Conservation (phyloP, 2,797 vertebrate genomes). For the Peromyscus aztecus region DNA sequence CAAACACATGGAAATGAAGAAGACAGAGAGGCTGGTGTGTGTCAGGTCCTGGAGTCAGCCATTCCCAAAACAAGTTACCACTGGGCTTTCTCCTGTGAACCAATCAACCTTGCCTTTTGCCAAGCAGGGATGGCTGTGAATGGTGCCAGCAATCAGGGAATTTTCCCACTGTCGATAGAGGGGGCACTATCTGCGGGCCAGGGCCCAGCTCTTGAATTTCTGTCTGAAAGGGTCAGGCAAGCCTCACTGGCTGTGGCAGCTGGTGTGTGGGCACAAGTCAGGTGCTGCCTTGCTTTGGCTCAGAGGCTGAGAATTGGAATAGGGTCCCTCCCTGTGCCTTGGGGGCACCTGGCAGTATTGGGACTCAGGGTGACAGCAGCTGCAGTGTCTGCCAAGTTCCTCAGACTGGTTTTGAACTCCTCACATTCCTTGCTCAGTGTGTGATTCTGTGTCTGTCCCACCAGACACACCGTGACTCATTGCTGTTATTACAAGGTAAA, state of each 20-base stretch:
- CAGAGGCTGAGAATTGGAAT: not conserved
- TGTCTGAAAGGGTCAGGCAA: too few species aligned
- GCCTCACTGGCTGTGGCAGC: not conserved
- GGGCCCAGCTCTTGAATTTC: not conserved
- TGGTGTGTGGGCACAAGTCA: not conserved
- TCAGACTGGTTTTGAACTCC: not conserved
- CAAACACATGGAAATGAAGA: not conserved
- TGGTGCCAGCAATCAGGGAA: not conserved
- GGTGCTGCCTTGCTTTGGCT: not conserved
- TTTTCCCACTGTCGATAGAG: not conserved
- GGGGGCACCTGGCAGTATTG: not conserved
- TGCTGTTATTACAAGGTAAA: not conserved
- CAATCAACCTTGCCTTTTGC: not conserved
- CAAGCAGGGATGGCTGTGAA: not conserved
- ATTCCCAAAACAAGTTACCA: not conserved
- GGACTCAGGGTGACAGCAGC: not conserved
- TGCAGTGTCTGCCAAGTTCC: not conserved
- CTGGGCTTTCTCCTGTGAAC: rapidly evolving
- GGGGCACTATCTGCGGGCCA: not conserved
- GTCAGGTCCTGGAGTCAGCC: not conserved
- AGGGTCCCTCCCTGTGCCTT: not conserved
- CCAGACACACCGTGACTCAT: not conserved
- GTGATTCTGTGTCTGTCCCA: not conserved
- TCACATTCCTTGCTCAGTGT: not conserved
- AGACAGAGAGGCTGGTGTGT: not conserved